Base-by-base conservation (phyloP, 2,888 invertebrate genomes). In the Orthosia gothica region DNA sequence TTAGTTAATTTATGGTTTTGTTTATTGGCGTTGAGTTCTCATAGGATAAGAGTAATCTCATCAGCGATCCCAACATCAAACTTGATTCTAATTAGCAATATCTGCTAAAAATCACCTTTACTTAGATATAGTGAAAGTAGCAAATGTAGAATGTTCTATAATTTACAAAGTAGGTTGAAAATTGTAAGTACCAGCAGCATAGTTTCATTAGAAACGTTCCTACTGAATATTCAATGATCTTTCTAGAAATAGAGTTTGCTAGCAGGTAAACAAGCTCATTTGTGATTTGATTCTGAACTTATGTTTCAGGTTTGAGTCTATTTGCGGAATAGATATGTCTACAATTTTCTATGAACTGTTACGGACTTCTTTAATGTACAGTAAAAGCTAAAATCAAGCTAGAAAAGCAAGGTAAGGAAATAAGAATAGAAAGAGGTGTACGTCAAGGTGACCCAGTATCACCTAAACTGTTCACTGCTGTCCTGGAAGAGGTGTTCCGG, bases 141-240 rank as follows among this genome's bases (percentile, higher is more conserved):
- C 18, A 18, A 45, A 18, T 40, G 40, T 40, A 40, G 40, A 40
- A 40, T 40, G 40, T 40, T 40, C 40, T 40, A 40, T 40, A 40
- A 40, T 40, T 40, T 40, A 64, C 16, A 32, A 32, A 7, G 40
- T 40, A 40, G 40, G 9, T 40, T 45, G 18, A 20, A 50, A 52
- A 50, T 45, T 75, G 5, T 26, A 0, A 9, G 40, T 40, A 40
- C 40, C 40, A 9, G 9, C 11, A 52, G 20, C 11, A 49, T 16
- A 20, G n/a, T 45, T 59, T 15, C 23, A 40, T 55, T 47, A 20
- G 13, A 23, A 76, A 70, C 50, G 16, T 45, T 45, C 11, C 50
- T 20, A 47, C 13, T 79, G 47, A 74, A 79, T 61, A 74, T 63
- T 58, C 13, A 63, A 63, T 67, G 18, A 50, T 15, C 9, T 63